A percentile compares a stretch with the other conserved stretches of the same genome.
Evolutionary conservation across 2,888 invertebrate genomes (phyloP).

Genomic region (Nomada flava): DNA sequence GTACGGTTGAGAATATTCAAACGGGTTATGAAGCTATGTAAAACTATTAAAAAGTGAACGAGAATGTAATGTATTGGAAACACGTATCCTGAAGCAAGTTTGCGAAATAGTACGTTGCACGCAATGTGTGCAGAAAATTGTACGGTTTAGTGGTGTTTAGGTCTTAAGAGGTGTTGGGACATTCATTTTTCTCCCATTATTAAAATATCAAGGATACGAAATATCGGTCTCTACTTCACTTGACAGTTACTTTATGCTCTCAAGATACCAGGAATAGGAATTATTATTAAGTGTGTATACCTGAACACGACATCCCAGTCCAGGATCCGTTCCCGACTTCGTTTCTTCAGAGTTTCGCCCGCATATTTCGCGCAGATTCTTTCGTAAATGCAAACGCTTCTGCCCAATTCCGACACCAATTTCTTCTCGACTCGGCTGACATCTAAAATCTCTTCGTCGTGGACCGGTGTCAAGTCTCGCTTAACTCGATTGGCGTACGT

Average conservation of each 20-base stretch:
- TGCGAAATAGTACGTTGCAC: background rate
- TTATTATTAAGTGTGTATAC: constrained; percentile 84
- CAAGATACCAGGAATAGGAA: background rate
- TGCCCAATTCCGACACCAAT: constrained; percentile 91
- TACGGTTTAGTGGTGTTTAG: background rate
- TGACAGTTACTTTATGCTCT: background rate
- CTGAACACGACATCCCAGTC: constrained; percentile 92
- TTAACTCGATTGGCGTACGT: constrained; percentile 90
- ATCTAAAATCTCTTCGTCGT: constrained; percentile 86
- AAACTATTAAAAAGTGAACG: background rate
- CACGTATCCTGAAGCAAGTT: background rate
- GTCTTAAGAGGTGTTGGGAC: too few relatives aligned
- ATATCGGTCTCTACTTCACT: background rate
- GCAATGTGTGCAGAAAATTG: background rate
- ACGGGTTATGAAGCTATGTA: too few relatives aligned
- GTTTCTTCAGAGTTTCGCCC: constrained; percentile 82
- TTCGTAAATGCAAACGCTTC: constrained; percentile 91
- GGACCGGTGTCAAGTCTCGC: constrained; percentile 84
- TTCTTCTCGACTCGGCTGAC: constrained; percentile 91
- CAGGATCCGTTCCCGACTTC: constrained; percentile 85
- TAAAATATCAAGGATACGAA: too few relatives aligned
- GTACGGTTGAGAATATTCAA: too few relatives aligned
- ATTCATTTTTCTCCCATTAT: too few relatives aligned
- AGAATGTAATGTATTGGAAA: background rate
- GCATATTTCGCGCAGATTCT: constrained; percentile 91